Evolutionary conservation across 1,140 invertebrate species (phyloP).

Genomic region (Zaprionus taronus): DNA sequence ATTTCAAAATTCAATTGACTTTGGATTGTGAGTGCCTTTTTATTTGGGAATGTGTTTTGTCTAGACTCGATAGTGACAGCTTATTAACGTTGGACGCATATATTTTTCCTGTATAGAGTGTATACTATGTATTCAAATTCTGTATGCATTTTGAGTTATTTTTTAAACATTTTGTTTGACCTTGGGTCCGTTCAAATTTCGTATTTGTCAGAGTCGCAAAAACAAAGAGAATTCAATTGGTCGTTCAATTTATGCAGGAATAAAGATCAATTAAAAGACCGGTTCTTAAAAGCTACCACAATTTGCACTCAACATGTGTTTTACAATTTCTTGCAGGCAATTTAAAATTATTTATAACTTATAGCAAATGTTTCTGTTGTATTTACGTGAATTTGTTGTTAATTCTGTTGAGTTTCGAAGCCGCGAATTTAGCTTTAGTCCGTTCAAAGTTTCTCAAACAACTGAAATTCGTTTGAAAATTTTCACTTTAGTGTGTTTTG

Average conservation of each 20-base stretch:
- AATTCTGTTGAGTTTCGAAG: slow-evolving; percentile 27
- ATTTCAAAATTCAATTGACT: slow-evolving; percentile 4
- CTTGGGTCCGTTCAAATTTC: slow-evolving; percentile 13
- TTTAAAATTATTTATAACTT: background rate
- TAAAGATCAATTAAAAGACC: slow-evolving; percentile 15
- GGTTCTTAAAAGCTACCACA: background rate
- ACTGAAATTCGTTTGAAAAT: slow-evolving; percentile 61
- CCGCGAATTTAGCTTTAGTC: slow-evolving; percentile 56
- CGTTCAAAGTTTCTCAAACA: slow-evolving; percentile 72
- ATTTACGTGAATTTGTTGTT: slow-evolving; percentile 64
- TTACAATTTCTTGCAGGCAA: background rate
- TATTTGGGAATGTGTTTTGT: background rate
- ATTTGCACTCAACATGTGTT: background rate
- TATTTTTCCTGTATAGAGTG: background rate
- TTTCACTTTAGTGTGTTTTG: slow-evolving; percentile 37
- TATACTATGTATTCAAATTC: background rate
- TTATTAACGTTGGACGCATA: background rate
- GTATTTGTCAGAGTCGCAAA: background rate
- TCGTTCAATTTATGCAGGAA: slow-evolving; percentile 3
- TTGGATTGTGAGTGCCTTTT: background rate
- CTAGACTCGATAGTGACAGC: background rate
- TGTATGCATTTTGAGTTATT: slow-evolving; percentile 1
- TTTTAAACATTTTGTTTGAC: slow-evolving; percentile 19
- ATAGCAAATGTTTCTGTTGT: slow-evolving; percentile 31
- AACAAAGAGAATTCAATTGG: slow-evolving; percentile 20